Conservation (phyloP, 2,888 invertebrate genomes). For the Brenthis ino region DNA sequence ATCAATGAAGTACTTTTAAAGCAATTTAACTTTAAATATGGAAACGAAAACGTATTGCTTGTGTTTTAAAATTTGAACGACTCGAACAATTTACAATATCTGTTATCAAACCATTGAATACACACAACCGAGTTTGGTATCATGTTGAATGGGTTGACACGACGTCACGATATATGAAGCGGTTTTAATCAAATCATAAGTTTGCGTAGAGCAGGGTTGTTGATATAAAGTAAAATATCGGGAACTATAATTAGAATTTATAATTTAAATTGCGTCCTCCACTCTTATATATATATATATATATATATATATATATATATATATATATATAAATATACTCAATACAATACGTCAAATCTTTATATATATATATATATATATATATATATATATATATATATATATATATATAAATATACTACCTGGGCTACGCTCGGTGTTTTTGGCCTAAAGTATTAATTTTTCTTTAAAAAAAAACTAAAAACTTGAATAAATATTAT, state of each 20-base stretch:
- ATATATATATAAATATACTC: background rate
- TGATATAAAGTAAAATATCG: background rate
- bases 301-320: background rate
- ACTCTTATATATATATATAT: too few relatives aligned
- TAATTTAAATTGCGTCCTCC: conserved; percentile 6
- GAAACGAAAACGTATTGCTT: conserved; percentile 2
- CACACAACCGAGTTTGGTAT: background rate
- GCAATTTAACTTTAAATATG: background rate
- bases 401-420: background rate
- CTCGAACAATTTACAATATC: conserved; percentile 2
- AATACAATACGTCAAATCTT: too few relatives aligned
- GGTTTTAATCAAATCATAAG: too few relatives aligned
- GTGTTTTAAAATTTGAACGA: conserved; percentile 5
- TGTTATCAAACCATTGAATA: conserved; percentile 3
- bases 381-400: background rate
- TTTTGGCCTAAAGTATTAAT: too few relatives aligned
- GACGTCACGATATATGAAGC: conserved; percentile 2
- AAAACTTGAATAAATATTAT: too few relatives aligned
- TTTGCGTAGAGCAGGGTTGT: background rate
- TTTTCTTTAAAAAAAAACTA: too few relatives aligned
- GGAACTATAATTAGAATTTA: background rate
- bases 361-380: background rate
- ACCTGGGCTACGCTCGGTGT: too few relatives aligned
- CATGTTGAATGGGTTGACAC: conserved; percentile 1
- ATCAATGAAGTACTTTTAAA: background rate